phyloP scores from a whole-genome alignment of 2,797 vertebrate species.

The Uromys caudimaculatus region DNA sequence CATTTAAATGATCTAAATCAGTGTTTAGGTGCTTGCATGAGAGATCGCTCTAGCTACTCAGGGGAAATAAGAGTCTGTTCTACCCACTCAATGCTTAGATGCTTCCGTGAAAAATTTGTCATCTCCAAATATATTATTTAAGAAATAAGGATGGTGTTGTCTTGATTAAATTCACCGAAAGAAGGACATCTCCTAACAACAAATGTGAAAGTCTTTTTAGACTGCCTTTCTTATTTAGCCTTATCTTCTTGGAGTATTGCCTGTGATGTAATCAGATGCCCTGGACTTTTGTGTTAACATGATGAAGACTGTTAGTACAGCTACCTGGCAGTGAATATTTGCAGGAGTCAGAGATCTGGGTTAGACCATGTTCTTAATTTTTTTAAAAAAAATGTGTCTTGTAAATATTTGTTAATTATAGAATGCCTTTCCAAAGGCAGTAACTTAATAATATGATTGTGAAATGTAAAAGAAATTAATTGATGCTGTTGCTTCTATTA shows the following conservation, averaged over 20 bases:
- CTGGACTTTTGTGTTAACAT: neutral
- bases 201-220: neutral
- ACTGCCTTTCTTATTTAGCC: neutral
- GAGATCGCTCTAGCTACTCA: constrained; percentile 80
- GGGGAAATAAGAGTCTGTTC: constrained; percentile 76
- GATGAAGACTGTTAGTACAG: neutral
- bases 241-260: neutral
- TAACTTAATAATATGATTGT: constrained; percentile 14
- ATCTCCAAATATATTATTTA: constrained; percentile 76
- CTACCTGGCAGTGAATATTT: neutral
- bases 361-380: neutral
- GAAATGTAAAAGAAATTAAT: constrained; percentile 37
- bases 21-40: constrained; percentile 75
- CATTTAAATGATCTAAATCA: constrained; percentile 80
- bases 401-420: neutral
- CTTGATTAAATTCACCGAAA: constrained; percentile 63
- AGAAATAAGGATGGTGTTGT: constrained; percentile 68
- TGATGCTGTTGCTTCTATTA: neutral
- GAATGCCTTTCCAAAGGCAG: neutral
- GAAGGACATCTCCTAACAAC: constrained; percentile 59
- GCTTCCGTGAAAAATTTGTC: constrained; percentile 79
- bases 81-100: constrained; percentile 75
- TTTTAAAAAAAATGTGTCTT: neutral
- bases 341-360: neutral
- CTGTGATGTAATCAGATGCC: neutral